These are phyloP conservation scores for Zeugodacus cucurbitae DNA, from an alignment of 1,140 invertebrate species.

Conservation along the genomic window DNA sequence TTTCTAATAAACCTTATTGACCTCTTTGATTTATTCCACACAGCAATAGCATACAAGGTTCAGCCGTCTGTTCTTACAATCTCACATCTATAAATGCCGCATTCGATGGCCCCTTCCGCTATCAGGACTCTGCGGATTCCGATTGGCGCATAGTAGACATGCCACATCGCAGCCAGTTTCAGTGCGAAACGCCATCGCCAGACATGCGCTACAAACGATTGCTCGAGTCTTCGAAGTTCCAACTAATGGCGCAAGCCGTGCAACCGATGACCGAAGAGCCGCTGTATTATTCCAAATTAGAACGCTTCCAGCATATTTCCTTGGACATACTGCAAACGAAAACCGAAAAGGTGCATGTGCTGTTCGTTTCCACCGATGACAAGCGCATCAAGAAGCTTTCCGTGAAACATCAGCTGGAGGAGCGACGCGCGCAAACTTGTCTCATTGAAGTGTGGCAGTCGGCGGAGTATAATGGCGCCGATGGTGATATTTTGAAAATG, in stretches of 20 bases:
- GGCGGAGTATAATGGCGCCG: slow-evolving; percentile 65
- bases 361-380: slow-evolving; percentile 82
- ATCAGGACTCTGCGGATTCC: slow-evolving; percentile 79
- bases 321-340: slow-evolving; percentile 81
- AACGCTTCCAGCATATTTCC: slow-evolving; percentile 83
- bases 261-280: slow-evolving; percentile 78
- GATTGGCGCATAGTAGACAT: slow-evolving; percentile 79
- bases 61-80: slow-evolving; percentile 93
- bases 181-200: slow-evolving; percentile 67
- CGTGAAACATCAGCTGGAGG: slow-evolving; percentile 73
- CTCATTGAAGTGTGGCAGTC: slow-evolving; percentile 87
- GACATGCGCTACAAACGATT: slow-evolving; percentile 64
- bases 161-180: slow-evolving; percentile 72
- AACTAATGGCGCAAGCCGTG: slow-evolving; percentile 89
- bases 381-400: slow-evolving; percentile 86
- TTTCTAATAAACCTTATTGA: neutral
- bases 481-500: slow-evolving; percentile 70
- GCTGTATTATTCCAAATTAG: slow-evolving; percentile 75
- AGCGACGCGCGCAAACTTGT: slow-evolving; percentile 80
- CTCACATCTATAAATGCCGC: slow-evolving; percentile 83
- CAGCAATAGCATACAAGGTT: slow-evolving; percentile 91
- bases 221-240: slow-evolving; percentile 81
- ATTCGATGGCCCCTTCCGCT: slow-evolving; percentile 90
- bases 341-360: slow-evolving; percentile 73
- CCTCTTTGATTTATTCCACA: slow-evolving; percentile 40